Base-by-base conservation (phyloP, 1,140 invertebrate species). In the Psix sp. region DNA sequence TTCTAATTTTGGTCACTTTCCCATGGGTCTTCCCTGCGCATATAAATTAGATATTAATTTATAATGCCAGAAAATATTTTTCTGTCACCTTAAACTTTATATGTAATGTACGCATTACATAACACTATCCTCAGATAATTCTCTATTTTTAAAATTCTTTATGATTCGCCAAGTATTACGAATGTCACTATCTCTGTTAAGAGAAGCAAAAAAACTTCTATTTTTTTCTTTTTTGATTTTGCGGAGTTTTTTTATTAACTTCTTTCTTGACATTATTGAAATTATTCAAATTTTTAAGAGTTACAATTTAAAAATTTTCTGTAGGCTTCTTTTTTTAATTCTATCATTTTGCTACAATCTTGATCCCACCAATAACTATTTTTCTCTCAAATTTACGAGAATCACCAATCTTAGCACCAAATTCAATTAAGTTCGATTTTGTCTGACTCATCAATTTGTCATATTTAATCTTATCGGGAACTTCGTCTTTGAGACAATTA, bases 331-430 rank as follows among this genome's bases (percentile, higher is more conserved):
- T 3, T 7, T 31, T 31, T 31, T 31, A 2, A 3, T n/a, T 31
- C n/a, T 5, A 31, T 3, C 5, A 31, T 31, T 31, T 31, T 31
- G n/a, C n/a, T 5, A n/a, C 29, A 31, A 9, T 31, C 10, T 3
- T 31, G 5, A n/a, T 31, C n/a, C 29, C 29, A 31, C 29, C 29
- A 31, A 31, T 31, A 31, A n/a, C n/a, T 31, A 31, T 31, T 4
- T n/a, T 31, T n/a, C 10, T 31, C n/a, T 31, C n/a, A 9, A 31
- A 2, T 31, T 31, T 31, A 7, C n/a, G 3, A 24, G 21, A 24
- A 4, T 24, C 7, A 24, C 21, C 21, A 7, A 24, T 31, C 10
- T 31, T 31, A 2, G 21, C 21, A 3, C 21, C 21, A 7, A 3
- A 24, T 3, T 24, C 7, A 4, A 24, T 4, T 3, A 24, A 4